These are phyloP conservation scores for Cyanistes caeruleus DNA, from an alignment of 2,113 vertebrate genomes.

Conservation along the genomic window DNA sequence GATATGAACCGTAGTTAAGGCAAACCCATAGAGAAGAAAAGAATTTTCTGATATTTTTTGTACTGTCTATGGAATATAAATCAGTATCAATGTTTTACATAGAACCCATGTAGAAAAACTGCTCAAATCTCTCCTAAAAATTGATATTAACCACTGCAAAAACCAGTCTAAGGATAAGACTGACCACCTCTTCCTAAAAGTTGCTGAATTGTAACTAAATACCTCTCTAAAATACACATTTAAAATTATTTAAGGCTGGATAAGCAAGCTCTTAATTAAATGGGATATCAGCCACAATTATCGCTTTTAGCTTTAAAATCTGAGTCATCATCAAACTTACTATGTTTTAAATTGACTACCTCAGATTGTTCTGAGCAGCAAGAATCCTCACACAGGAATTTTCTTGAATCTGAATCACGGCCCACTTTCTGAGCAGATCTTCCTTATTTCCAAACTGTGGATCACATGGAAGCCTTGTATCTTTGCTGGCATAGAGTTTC, in stretches of 20 bases:
- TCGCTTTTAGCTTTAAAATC: background rate
- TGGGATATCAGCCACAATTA: background rate
- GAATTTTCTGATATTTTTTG: background rate
- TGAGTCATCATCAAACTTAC: background rate
- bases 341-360: background rate
- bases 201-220: background rate
- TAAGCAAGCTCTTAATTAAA: background rate
- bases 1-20: background rate
- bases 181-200: background rate
- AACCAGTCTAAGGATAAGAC: background rate
- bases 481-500: conserved; percentile 48
- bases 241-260: background rate
- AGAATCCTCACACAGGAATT: background rate
- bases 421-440: conserved; percentile 27
- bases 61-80: background rate
- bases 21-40: background rate
- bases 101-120: background rate
- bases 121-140: background rate
- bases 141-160: background rate
- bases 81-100: background rate
- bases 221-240: background rate
- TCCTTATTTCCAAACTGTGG: conserved; percentile 56
- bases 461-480: conserved; percentile 43
- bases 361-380: background rate
- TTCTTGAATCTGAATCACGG: background rate